phyloP scores from a whole-genome alignment of 2,888 invertebrate species.

The Cephus pulcher region DNA sequence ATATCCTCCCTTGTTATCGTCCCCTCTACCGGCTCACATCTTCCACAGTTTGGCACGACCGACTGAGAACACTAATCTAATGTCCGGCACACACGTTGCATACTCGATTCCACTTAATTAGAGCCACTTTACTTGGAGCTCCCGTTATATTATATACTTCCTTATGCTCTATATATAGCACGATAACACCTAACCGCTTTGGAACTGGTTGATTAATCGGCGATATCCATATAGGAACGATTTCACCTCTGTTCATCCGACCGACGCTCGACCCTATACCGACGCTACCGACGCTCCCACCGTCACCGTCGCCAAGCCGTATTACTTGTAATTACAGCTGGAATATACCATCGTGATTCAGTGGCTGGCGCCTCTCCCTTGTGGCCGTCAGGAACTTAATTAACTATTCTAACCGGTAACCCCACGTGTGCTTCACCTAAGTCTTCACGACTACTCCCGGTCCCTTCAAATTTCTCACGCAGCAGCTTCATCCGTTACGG shows the following conservation, averaged over 20 bases:
- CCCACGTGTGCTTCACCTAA: constrained; percentile 31
- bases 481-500: too few relatives aligned
- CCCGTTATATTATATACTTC: constrained; percentile 14
- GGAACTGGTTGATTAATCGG: too few relatives aligned
- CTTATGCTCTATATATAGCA: too few relatives aligned
- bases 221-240: too few relatives aligned
- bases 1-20: too few relatives aligned
- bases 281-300: neutral
- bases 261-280: neutral
- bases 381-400: constrained; percentile 56
- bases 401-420: constrained; percentile 56
- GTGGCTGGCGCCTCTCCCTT: constrained; percentile 45
- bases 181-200: too few relatives aligned
- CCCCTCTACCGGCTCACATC: too few relatives aligned
- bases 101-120: constrained; percentile 61
- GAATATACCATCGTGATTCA: constrained; percentile 45
- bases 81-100: constrained; percentile 43
- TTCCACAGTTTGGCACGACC: neutral
- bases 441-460: too few relatives aligned
- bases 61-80: constrained; percentile 43
- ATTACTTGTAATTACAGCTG: constrained; percentile 6
- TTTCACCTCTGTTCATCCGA: too few relatives aligned
- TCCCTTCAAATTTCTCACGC: too few relatives aligned
- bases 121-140: constrained; percentile 46
- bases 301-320: constrained; percentile 21